Base-by-base conservation (phyloP, 2,113 vertebrate genomes). In the Thamnaconus septentrionalis region DNA sequence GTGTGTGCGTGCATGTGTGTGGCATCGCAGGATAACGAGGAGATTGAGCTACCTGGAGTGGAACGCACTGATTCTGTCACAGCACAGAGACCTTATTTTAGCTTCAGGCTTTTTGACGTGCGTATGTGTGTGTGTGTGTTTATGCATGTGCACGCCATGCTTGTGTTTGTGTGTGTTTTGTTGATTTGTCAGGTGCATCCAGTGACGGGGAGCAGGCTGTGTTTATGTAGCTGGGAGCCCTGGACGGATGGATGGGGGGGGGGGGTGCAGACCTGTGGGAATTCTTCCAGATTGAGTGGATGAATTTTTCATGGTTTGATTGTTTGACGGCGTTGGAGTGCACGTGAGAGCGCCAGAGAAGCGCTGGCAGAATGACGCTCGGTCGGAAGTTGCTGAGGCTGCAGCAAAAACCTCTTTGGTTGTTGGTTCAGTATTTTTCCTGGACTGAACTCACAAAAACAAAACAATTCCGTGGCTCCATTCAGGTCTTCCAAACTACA, bases 11-110 rank as follows among this genome's bases (percentile, higher is more conserved):
- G 63, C 70, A 59, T 41, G 56, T 52, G 72, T 76, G 73, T 66
- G 80, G 77, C 78, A 73, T 79, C 79, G 64, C 72, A 70, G 81
- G 64, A 57, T 69, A 80, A 82, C 43, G 64, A 72, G 83, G 70
- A 80, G 69, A 75, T 67, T 61, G 76, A 87, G 85, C 78, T 81
- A 75, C 76, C 79, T 81, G 66, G 59, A 78, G 82, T 86, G 64
- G 71, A 81, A 85, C 69, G 73, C 76, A 75, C 58, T 73, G 56
- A 78, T 75, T 77, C 41, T 39, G 53, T 46, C 66, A 39, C 59
- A 65, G 41, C 59, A 56, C 58, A 59, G 41, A 9, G 7, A 43
- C n/a, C 70, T 59, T 73, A 43, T 59, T 59, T 71, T 44, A 10
- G 18, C 18, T 31, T 31, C 9, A 7, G 50, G n/a, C 50, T n/a